Evolutionary conservation across 2,113 vertebrate genomes (phyloP), one percentile per base, ranked within the genome.

Genomic region (Sisor rabdophorus): DNA sequence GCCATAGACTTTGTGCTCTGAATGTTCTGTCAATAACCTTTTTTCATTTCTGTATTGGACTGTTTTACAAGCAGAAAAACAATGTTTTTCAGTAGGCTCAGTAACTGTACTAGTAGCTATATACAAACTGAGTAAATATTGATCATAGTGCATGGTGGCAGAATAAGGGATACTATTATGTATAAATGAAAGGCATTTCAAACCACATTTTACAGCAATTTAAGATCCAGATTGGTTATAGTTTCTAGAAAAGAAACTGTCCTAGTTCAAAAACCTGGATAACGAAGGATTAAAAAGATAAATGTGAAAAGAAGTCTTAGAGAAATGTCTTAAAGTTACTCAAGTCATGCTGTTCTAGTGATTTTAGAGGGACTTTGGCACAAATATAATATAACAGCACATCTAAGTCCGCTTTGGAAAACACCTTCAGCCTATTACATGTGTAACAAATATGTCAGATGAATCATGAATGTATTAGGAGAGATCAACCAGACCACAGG

Each of bases 361-460:
- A 20, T 15, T 64, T 11, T 44, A 40, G 40, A 64, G 0, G 19
- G 19, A 63, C 2, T 60, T 15, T 60, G 58, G 5, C 9, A 15
- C 58, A 61, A 61, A 44, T 19, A 28, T 17, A 61, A 40, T 2
- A 22, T 40, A 64, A 64, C 11, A 40, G 20, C 28, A 61, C 11
- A n/a, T n/a, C 61, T n/a, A 64, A 64, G 40, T 64, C 32, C 12
- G 61, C 19, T 5, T 64, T 64, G 19, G 28, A 61, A 32, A 26
- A 36, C 30, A n/a, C 19, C 32, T 40, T 64, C 1, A 64, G 11
- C 11, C 19, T 40, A n/a, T 40, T 63, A 36, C 30, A 63, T 20
- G 32, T 20, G 32, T 12, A 63, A 19, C 9, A 36, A 64, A 40
- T 64, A 3, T 78, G 50, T 78, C 77, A 64, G 75, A 74, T 64